Conservation (phyloP, 2,113 vertebrate genomes). For the Albula goreensis region DNA sequence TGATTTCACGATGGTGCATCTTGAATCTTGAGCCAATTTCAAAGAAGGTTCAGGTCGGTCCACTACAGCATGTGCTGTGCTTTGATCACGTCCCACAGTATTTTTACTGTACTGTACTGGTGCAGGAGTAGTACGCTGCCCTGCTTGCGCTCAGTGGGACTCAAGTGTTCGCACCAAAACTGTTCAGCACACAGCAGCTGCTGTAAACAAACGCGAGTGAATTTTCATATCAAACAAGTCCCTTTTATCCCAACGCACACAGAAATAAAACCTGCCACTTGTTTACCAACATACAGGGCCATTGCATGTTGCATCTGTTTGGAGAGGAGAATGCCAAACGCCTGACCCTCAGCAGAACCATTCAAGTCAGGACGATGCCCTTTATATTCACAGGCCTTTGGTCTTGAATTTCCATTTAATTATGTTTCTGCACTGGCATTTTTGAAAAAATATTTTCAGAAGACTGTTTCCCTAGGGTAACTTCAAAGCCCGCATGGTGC, state of each 20-base stretch:
- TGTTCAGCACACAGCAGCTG: constrained; percentile 68
- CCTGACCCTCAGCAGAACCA: background rate
- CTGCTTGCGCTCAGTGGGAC: constrained; percentile 66
- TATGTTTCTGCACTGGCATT: background rate
- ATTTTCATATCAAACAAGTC: constrained; percentile 67
- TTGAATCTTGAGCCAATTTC: background rate
- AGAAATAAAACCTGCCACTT: constrained; percentile 47
- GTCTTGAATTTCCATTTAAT: background rate
- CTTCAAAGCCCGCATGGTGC: constrained; percentile 18
- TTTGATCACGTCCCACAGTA: constrained; percentile 35
- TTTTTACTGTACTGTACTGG: background rate
- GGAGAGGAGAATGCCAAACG: constrained; percentile 29
- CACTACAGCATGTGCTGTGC: constrained; percentile 18
- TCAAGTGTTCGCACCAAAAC: constrained; percentile 51
- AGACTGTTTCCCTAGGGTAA: constrained; percentile 22
- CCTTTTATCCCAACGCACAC: constrained; percentile 38
- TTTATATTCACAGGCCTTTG: constrained; percentile 42
- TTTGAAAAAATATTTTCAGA: constrained; percentile 17
- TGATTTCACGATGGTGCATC: background rate
- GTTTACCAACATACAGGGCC: constrained; percentile 53
- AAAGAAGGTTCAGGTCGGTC: background rate
- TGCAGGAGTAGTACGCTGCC: background rate
- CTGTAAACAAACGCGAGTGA: constrained; percentile 72
- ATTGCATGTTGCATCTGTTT: constrained; percentile 43
- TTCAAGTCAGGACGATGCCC: constrained; percentile 28